A percentile compares a stretch with the other conserved stretches of the same genome.
Evolutionary conservation across 2,888 invertebrate species (phyloP).

Genomic region (Aphodius sticticus): DNA sequence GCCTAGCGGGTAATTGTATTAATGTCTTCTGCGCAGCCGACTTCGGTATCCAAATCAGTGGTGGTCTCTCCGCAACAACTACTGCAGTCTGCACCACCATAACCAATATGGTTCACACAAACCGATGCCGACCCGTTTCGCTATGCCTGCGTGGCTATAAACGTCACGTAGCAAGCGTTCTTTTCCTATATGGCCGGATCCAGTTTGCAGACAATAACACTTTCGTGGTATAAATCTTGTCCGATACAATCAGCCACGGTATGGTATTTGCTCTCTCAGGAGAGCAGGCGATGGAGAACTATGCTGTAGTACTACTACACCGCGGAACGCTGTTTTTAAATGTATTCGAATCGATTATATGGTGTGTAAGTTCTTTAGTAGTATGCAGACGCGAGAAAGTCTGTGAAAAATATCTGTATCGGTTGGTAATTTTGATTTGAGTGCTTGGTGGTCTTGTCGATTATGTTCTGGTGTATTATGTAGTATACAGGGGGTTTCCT

Average conservation of each 20-base stretch:
- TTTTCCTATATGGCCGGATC: constrained; percentile 4
- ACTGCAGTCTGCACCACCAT: background rate
- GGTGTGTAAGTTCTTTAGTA: too few relatives aligned
- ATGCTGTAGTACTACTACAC: background rate
- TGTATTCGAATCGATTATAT: background rate
- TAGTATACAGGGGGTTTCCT: too few relatives aligned
- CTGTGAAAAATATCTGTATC: too few relatives aligned
- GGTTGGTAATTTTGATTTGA: too few relatives aligned
- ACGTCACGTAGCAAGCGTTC: background rate
- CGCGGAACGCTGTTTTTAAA: background rate
- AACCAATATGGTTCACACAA: background rate
- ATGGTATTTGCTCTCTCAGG: background rate
- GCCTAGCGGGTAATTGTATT: background rate
- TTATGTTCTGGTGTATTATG: too few relatives aligned
- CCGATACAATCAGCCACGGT: background rate
- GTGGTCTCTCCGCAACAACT: background rate
- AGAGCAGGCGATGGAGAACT: background rate
- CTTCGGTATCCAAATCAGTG: background rate
- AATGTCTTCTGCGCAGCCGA: background rate
- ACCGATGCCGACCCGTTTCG: background rate
- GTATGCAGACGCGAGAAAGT: too few relatives aligned
- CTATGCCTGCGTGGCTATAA: background rate
- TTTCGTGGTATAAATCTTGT: background rate
- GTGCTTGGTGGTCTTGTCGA: too few relatives aligned
- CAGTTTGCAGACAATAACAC: constrained; percentile 4